Conservation (phyloP, 2,888 invertebrate species). For the Thymelicus sylvestris region DNA sequence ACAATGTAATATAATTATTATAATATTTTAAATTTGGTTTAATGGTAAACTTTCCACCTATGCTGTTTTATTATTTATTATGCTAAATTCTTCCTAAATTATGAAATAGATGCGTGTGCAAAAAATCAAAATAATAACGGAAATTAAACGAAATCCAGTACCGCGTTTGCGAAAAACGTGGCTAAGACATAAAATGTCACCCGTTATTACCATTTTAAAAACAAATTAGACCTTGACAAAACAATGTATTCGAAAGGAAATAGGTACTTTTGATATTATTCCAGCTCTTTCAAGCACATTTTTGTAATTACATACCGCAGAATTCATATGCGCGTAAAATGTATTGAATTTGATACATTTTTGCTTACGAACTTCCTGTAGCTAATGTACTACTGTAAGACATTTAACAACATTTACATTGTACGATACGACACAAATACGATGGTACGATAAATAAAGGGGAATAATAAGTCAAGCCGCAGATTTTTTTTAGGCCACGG, state of each 20-base stretch:
- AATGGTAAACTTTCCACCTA: too few relatives aligned
- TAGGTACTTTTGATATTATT: conserved; percentile 15
- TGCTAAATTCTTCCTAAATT: too few relatives aligned
- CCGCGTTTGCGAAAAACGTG: too few relatives aligned
- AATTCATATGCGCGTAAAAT: conserved; percentile 13
- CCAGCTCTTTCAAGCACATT: background rate
- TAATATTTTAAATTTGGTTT: too few relatives aligned
- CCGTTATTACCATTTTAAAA: conserved; percentile 7
- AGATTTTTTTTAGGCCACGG: too few relatives aligned
- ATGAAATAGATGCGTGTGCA: too few relatives aligned
- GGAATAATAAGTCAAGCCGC: too few relatives aligned
- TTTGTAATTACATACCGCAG: too few relatives aligned
- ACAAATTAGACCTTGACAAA: conserved; percentile 7
- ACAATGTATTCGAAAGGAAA: conserved; percentile 25
- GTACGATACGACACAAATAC: background rate
- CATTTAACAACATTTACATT: background rate
- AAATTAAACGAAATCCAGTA: too few relatives aligned
- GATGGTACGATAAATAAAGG: background rate
- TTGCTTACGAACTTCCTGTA: background rate
- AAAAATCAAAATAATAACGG: too few relatives aligned
- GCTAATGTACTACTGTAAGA: background rate
- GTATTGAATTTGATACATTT: conserved; percentile 3
- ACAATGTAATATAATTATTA: too few relatives aligned
- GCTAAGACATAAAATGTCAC: background rate
- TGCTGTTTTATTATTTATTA: too few relatives aligned